phyloP scores from a whole-genome alignment of 1,140 invertebrate species.

The Meloidogyne floridensis region DNA sequence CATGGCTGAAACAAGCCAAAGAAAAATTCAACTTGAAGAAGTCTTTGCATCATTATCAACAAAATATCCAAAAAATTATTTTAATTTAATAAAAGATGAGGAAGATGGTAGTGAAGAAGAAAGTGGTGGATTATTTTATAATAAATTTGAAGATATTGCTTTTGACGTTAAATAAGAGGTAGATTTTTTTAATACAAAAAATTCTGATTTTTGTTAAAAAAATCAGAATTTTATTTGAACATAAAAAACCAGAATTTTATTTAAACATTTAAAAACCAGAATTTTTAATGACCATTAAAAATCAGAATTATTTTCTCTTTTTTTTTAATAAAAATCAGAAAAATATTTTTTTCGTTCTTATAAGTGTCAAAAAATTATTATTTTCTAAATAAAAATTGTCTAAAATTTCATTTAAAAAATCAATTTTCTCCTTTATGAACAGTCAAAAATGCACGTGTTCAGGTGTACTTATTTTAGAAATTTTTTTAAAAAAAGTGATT shows the following conservation, averaged over 20 bases:
- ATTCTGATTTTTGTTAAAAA: no score
- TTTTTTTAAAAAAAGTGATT: background rate
- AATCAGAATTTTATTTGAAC: no score
- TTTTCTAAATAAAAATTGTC: background rate
- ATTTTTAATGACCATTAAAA: no score
- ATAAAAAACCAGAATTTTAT: no score
- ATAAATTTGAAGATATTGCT: background rate
- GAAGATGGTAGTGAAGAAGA: background rate
- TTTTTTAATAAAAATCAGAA: no score
- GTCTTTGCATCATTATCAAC: background rate
- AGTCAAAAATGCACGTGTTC: background rate
- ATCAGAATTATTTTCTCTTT: no score
- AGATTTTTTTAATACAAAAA: no score
- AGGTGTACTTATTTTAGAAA: background rate
- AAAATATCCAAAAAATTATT: background rate
- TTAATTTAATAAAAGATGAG: background rate
- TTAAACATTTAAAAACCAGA: no score
- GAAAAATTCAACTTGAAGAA: constrained; percentile 3
- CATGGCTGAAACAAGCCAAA: background rate
- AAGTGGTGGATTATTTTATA: background rate
- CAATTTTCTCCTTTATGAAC: no score
- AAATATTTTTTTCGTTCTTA: background rate
- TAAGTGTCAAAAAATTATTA: background rate
- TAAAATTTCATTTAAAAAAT: background rate
- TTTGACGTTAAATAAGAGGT: background rate